Evolutionary conservation across 2,888 invertebrate genomes (phyloP).

Genomic region (Ennomos fuscantarius): DNA sequence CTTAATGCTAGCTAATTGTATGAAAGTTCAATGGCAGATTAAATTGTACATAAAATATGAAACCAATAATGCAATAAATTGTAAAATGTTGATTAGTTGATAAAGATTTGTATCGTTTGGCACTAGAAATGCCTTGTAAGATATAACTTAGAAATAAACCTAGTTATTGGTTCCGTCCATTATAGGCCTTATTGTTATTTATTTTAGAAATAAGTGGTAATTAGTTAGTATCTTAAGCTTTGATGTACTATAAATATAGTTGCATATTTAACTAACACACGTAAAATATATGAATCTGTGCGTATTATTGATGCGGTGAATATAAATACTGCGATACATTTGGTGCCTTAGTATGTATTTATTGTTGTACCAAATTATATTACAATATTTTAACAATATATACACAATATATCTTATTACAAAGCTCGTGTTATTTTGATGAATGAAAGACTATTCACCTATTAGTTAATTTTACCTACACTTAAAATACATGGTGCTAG

Average conservation of each 20-base stretch:
- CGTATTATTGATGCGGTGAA: neutral
- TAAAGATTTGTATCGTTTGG: slow-evolving; percentile 27
- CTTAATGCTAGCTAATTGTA: neutral
- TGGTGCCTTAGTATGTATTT: neutral
- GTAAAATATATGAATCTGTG: neutral
- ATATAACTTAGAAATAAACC: slow-evolving; percentile 37
- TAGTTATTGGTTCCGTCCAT: slow-evolving; percentile 72
- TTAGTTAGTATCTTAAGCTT: slow-evolving; percentile 18
- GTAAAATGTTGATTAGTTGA: slow-evolving; percentile 22
- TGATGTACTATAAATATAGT: slow-evolving; percentile 16
- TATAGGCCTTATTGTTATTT: slow-evolving; percentile 77
- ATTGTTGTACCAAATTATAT: neutral
- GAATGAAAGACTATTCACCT: too few species aligned
- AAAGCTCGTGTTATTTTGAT: too few species aligned
- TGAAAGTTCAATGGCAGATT: neutral
- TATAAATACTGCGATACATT: too few species aligned
- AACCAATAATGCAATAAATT: slow-evolving; percentile 22
- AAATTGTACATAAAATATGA: slow-evolving; percentile 5
- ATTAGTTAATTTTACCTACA: too few species aligned
- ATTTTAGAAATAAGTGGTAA: slow-evolving; percentile 60
- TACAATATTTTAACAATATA: too few species aligned
- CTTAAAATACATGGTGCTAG: too few species aligned
- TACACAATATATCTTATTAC: too few species aligned
- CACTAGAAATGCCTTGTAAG: slow-evolving; percentile 48
- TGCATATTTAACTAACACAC: too few species aligned